Evolutionary conservation across 2,113 vertebrate species (phyloP).

Genomic region (Lucifuga dentata): DNA sequence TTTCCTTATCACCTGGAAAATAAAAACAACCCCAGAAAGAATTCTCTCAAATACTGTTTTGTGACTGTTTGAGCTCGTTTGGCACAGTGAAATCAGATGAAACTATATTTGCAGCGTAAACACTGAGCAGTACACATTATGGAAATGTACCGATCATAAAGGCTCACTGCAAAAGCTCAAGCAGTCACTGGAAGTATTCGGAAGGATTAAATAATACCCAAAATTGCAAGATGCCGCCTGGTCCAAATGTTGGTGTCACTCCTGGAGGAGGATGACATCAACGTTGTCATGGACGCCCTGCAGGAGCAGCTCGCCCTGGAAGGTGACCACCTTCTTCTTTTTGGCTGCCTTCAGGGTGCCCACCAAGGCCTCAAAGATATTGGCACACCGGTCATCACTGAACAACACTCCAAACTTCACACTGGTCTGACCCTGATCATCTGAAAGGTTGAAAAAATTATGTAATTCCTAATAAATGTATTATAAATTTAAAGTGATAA

Average conservation of each 20-base stretch:
- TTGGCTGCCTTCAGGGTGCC: constrained; percentile 96
- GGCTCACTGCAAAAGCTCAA: constrained; percentile 28
- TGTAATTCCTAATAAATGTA: no score
- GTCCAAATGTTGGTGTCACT: constrained; percentile 66
- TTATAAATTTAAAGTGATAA: no score
- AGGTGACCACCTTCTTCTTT: constrained; percentile 87
- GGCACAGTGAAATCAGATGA: constrained; percentile 28
- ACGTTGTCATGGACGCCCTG: constrained; percentile 96
- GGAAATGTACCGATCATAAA: background rate
- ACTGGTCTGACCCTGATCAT: constrained; percentile 87
- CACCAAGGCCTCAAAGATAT: constrained; percentile 97
- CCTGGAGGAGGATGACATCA: constrained; percentile 88
- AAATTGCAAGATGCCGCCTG: background rate
- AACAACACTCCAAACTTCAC: constrained; percentile 97
- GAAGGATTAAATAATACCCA: constrained; percentile 20
- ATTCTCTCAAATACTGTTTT: constrained; percentile 26
- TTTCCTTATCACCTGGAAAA: constrained; percentile 16
- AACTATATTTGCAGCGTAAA: constrained; percentile 23
- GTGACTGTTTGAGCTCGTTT: constrained; percentile 10
- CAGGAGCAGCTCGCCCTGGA: constrained; percentile 89
- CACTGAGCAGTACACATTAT: constrained; percentile 29
- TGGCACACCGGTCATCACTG: constrained; percentile 93
- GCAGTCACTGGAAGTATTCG: background rate
- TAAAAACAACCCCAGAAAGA: constrained; percentile 20
- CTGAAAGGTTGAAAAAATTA: constrained; percentile 65